These are phyloP conservation scores for Drosophila atripex DNA, from an alignment of 2,888 invertebrate species.

Conservation along the genomic window DNA sequence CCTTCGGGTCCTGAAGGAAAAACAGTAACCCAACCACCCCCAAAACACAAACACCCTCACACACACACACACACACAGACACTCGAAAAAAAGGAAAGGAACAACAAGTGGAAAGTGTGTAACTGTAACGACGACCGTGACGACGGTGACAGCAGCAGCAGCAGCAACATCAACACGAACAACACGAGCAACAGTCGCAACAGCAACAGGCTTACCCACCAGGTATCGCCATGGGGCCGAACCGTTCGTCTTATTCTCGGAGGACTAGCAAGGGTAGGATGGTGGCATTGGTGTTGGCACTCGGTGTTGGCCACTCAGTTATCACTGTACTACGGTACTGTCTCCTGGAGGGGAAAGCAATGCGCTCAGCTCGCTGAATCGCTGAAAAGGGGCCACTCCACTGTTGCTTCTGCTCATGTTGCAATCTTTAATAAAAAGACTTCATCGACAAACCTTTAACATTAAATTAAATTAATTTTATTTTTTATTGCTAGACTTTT, in stretches of 20 bases:
- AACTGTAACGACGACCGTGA: constrained; percentile 45
- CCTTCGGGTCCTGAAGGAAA: constrained; percentile 18
- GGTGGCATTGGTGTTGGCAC: background rate
- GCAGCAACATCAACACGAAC: constrained; percentile 33
- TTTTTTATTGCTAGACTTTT: background rate
- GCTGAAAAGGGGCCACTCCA: constrained; percentile 14
- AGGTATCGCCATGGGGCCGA: constrained; percentile 46
- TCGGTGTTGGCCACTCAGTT: background rate
- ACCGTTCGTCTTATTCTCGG: background rate
- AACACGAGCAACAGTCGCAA: constrained; percentile 19
- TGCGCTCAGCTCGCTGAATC: constrained; percentile 41
- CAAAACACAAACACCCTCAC: background rate
- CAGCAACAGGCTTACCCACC: constrained; percentile 66
- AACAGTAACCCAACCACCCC: constrained; percentile 4
- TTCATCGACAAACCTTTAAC: background rate
- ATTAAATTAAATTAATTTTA: background rate
- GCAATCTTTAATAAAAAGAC: background rate
- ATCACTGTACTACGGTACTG: background rate
- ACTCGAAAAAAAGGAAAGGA: constrained; percentile 4
- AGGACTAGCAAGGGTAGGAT: background rate
- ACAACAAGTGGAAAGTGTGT: constrained; percentile 52
- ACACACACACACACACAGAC: background rate
- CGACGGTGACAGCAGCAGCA: constrained; percentile 13
- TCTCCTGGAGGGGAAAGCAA: constrained; percentile 9
- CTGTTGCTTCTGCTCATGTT: constrained; percentile 4